These are phyloP conservation scores for Calidris pygmaea DNA, from an alignment of 2,113 vertebrate species.

Conservation along the genomic window DNA sequence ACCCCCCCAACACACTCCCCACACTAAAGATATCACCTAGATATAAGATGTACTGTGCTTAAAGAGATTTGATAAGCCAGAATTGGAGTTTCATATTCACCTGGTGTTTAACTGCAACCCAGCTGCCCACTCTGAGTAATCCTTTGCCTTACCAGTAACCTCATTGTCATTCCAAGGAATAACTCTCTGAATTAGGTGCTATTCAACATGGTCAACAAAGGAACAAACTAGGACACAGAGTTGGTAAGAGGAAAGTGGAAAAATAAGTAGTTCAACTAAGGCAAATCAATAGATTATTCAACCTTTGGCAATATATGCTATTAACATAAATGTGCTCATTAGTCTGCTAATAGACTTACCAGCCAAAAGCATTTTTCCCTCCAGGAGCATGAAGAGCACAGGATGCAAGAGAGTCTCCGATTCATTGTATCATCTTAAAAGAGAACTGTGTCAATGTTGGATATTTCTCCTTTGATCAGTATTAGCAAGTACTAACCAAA, in stretches of 20 bases:
- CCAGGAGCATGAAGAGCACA: neutral
- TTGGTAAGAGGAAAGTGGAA: neutral
- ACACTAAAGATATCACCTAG: neutral
- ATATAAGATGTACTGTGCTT: neutral
- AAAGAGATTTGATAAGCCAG: neutral
- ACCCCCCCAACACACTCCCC: neutral
- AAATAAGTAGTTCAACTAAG: neutral
- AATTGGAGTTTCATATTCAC: neutral
- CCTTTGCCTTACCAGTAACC: neutral
- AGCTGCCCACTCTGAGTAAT: neutral
- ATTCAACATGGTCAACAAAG: neutral
- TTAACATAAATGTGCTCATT: constrained; percentile 38
- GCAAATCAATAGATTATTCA: constrained; percentile 39
- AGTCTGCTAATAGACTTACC: neutral
- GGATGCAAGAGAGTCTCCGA: neutral
- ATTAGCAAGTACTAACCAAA: neutral
- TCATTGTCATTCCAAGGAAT: neutral
- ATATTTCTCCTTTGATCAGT: neutral
- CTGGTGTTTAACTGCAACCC: neutral
- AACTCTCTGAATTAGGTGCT: neutral
- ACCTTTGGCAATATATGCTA: neutral
- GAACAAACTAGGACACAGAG: neutral
- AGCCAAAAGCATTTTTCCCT: neutral
- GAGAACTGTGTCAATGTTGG: neutral
- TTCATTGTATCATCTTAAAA: neutral